phyloP scores from a whole-genome alignment of 2,797 vertebrate genomes.

The Girardinus metallicus region DNA sequence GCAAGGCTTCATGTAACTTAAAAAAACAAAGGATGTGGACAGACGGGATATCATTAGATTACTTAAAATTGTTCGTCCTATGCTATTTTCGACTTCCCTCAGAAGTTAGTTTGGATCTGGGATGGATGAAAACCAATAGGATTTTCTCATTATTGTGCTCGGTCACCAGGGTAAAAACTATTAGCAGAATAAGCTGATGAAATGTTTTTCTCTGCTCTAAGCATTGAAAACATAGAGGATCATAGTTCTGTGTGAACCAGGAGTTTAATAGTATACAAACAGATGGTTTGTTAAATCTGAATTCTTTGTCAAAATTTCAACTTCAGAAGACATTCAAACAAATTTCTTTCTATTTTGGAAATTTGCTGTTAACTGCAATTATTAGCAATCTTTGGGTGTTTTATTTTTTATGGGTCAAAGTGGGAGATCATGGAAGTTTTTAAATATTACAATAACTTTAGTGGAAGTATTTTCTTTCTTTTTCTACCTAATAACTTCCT shows the following conservation, averaged over 20 bases:
- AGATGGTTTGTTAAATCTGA: background rate
- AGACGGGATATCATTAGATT: background rate
- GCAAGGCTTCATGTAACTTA: background rate
- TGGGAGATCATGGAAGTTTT: background rate
- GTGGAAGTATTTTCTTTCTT: background rate
- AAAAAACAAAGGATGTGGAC: background rate
- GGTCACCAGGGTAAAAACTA: background rate
- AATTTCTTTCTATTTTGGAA: no score
- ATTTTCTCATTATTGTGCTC: background rate
- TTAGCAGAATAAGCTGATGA: background rate
- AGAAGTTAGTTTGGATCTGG: background rate
- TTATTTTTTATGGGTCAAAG: background rate
- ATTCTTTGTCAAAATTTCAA: background rate
- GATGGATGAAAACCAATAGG: background rate
- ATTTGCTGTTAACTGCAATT: no score
- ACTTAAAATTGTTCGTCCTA: background rate
- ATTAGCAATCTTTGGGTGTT: background rate
- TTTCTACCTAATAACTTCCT: background rate
- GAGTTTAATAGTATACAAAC: background rate
- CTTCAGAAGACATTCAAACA: background rate
- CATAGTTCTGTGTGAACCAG: background rate
- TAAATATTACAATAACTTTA: background rate
- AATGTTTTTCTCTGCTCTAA: background rate
- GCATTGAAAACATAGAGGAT: background rate
- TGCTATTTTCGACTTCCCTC: constrained; percentile 1